Evolutionary conservation across 2,797 vertebrate species (phyloP), one percentile per base, ranked within the genome.

Genomic region (Cynodonichthys magdalenae): DNA sequence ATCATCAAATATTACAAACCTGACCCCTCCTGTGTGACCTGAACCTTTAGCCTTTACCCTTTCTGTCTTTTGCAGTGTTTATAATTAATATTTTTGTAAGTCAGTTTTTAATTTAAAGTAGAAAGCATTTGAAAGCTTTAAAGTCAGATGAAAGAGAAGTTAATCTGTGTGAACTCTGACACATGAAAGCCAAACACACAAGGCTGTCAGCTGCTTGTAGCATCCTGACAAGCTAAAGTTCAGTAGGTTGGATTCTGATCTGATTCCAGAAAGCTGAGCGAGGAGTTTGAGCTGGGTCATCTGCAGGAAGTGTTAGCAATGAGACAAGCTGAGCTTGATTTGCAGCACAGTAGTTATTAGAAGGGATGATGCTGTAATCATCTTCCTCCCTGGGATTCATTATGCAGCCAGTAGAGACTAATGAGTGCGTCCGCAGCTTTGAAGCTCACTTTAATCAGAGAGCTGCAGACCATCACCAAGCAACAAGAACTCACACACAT

Each of bases 371-470:
- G 78, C 84, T 90, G 81, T 93, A 88, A 91, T 90, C 80, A 87
- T 68, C 71, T 89, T 92, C 85, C 91, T 92, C 90, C 48, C 59
- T 86, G 92, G 89, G 90, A 88, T 91, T 94, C 80, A 91, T 94
- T 94, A 92, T 92, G 83, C 90, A 87, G 81, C 88, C 92, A 81
- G 81, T 79, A 73, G 63, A 83, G 86, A 84, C 87, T 94, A 93
- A 92, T 92, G 89, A 90, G 87, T 48, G 59, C 79, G 82, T 89
- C 85, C 82, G 79, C 90, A 90, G 92, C 92, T 94, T 94, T 94
- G 93, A 94, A 93, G 90, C 90, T 93, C 84, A 87, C 83, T 83
- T 86, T 93, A 85, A 93, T 93, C 92, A 93, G 70, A 65, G 74
- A 87, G 59, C 93, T 90, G 89, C 82, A 81, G 86, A 85, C 55